phyloP scores from a whole-genome alignment of 2,797 vertebrate genomes.

The Catharus ustulatus region DNA sequence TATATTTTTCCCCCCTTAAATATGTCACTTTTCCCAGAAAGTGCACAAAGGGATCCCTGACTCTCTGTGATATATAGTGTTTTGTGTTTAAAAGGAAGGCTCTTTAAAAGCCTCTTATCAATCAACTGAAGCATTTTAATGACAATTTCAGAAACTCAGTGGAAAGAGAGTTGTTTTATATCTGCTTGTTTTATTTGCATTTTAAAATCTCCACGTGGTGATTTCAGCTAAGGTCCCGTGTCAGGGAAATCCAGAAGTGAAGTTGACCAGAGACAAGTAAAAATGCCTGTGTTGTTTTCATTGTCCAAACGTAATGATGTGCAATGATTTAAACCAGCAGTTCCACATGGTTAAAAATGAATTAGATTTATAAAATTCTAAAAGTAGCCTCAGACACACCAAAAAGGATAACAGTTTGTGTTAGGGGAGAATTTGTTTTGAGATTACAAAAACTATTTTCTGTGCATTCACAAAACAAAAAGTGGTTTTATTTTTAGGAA shows the following conservation, averaged over 20 bases:
- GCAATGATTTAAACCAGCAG: conserved; percentile 63
- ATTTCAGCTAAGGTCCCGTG: background rate
- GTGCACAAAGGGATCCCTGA: background rate
- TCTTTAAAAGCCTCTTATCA: background rate
- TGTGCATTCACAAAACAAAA: background rate
- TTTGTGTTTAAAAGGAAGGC: background rate
- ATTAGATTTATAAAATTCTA: conserved; percentile 8
- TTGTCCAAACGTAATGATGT: conserved; percentile 54
- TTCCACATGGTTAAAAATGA: conserved; percentile 44
- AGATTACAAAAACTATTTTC: background rate
- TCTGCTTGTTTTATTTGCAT: conserved; percentile 28
- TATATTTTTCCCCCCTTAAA: background rate
- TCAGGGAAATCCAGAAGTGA: conserved; percentile 52
- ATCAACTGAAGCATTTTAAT: background rate
- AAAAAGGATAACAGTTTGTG: background rate
- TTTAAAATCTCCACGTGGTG: conserved; percentile 36
- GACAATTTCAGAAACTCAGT: background rate
- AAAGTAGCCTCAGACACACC: background rate
- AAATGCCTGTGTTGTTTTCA: conserved; percentile 61
- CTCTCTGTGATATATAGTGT: background rate
- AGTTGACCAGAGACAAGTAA: conserved; percentile 57
- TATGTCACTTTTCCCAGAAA: background rate
- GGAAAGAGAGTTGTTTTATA: background rate
- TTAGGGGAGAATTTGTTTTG: background rate
- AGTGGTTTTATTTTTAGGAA: background rate